Evolutionary conservation across 2,888 invertebrate species (phyloP), one percentile per base, ranked within the genome.

Genomic region (Lapara coniferarum): DNA sequence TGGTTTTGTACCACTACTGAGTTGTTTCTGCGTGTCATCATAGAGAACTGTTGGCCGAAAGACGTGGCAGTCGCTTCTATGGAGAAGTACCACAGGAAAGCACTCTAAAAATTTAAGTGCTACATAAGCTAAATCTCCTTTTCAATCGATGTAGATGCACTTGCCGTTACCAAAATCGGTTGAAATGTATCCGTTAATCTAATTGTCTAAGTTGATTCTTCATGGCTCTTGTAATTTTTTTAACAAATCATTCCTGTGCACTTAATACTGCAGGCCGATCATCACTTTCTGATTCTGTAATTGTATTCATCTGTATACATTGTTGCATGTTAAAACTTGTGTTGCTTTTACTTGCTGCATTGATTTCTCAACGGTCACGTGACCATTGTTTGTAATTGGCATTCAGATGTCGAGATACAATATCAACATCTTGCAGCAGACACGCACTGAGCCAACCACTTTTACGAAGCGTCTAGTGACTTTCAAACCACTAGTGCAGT

Each of bases 381-480:
- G 63, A 63, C 19, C 49, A 63, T 63, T 63, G 63, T 63, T 63
- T 63, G 63, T 63, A 63, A 63, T 63, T 63, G 46, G 63, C 63
- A 63, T 63, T 63, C 63, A 63, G 16, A 49, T 63, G 63, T 49
- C 49, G 63, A 63, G 63, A 63, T 63, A 63, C 63, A 63, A 63
- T 63, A 63, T 46, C 49, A 63, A 14, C 46, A 49, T 19, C 63
- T 19, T 63, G 63, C 63, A 49, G 49, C 46, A 49, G 49, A 63
- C 63, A 63, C 49, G 49, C 63, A 63, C 49, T 5, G 19, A 19
- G 44, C 49, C 63, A 63, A 16, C 49, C 13, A 63, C 49, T 63
- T 49, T 63, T 63, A 63, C 63, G 16, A 63, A 49, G 19, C 46
- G 16, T 49, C 16, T 63, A 63, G n/a, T 63, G 19, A 49, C 63